Base-by-base conservation (phyloP, 2,888 invertebrate species). In the Eristalis intricaria region DNA sequence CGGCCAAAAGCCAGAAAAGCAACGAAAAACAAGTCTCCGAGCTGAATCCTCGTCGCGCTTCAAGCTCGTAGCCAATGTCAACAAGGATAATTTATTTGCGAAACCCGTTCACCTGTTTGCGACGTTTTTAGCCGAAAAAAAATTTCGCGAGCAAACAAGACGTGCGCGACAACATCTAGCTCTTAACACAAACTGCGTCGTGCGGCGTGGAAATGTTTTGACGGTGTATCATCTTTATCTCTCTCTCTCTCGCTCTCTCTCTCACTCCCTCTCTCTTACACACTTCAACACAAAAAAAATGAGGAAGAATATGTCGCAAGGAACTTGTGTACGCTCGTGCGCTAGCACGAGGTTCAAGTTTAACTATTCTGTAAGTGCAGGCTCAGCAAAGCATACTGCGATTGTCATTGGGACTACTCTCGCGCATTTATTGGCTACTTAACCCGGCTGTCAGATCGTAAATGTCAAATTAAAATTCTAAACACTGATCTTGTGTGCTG, bases 391-490 rank as follows among this genome's bases (percentile, higher is more conserved):
- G 19, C n/a, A 5, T n/a, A n/a, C 50, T 50, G 56, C 40, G 19
- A 71, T 40, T 76, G 69, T 76, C 66, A 70, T 66, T 65, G 66
- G n/a, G 43, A 61, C 19, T 50, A 61, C 19, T 50, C 32, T 29
- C 26, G 26, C 26, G 35, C 35, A 63, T 79, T 74, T 64, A 56
- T 68, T 69, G 56, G 50, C 56, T 69, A 70, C 70, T 76, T 65
- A 82, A 71, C 65, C 70, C 65, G 50, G 29, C 50, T 60, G 76
- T 76, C 70, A 43, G 50, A 61, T 61, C 66, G 76, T 71, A 71
- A 74, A 81, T 64, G 58, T 58, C 43, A 79, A 75, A 75, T 82
- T 82, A 76, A 71, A 29, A 82, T 82, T 82, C 82, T 66, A 35
- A 65, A 58, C 29, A 8, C 40, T 4, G 43, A 40, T 68, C 40